These are phyloP conservation scores for Clitarchus hookeri DNA, from an alignment of 2,888 invertebrate genomes.

Conservation along the genomic window DNA sequence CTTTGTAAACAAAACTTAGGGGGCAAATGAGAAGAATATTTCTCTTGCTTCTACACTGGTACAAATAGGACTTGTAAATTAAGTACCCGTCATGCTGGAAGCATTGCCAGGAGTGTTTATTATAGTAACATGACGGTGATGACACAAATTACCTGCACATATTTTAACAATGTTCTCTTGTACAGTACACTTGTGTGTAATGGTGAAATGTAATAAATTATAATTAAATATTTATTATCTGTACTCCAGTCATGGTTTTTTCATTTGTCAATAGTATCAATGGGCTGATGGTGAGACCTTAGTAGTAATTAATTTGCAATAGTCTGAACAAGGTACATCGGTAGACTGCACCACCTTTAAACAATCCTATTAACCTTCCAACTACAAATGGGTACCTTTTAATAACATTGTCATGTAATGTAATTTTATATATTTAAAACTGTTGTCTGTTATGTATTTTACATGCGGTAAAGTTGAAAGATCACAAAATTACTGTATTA, in stretches of 20 bases:
- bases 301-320: too few species aligned
- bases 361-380: too few species aligned
- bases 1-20: not conserved
- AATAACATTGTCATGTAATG: too few species aligned
- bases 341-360: too few species aligned
- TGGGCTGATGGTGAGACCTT: too few species aligned
- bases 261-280: not conserved
- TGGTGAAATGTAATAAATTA: not conserved
- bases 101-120: not conserved
- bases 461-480: too few species aligned
- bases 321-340: too few species aligned
- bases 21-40: not conserved
- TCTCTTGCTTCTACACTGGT: not conserved
- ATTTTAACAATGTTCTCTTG: not conserved
- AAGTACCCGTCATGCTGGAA: not conserved
- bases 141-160: constrained; percentile 6
- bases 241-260: not conserved
- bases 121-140: not conserved
- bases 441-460: too few species aligned
- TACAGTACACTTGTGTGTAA: constrained; percentile 4
- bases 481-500: too few species aligned
- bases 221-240: not conserved
- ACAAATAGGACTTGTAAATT: not conserved
- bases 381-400: too few species aligned
- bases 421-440: too few species aligned